Percentiles rank a stretch among this genome's conserved stretches.
Evolutionary conservation across 2,888 invertebrate genomes (phyloP).

Genomic region (Erebia epiphron): DNA sequence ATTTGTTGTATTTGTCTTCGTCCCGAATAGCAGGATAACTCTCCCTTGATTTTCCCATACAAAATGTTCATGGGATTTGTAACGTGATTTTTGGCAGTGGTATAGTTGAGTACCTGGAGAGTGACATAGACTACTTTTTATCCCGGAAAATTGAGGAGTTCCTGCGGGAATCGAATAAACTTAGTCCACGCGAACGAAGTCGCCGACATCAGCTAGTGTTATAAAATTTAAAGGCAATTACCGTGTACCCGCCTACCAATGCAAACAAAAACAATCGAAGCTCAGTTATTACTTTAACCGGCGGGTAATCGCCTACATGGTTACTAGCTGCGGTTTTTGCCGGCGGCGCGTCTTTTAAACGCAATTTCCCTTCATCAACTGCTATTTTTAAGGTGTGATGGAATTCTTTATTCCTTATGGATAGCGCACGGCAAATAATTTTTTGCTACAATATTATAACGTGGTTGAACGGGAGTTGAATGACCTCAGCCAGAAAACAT

Average conservation of each 20-base stretch:
- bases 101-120: no score
- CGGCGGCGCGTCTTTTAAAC: conserved; percentile 55
- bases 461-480: conserved; percentile 1
- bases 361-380: conserved; percentile 59
- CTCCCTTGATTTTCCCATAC: no score
- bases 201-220: no score
- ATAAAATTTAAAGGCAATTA: conserved; percentile 18
- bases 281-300: conserved; percentile 56
- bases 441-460: neutral
- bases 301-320: conserved; percentile 45
- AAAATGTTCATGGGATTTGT: no score
- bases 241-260: conserved; percentile 15
- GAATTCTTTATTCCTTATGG: conserved; percentile 36
- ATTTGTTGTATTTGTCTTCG: no score
- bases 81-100: no score
- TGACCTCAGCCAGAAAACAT: neutral
- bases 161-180: no score
- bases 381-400: conserved; percentile 42
- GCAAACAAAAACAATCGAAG: conserved; percentile 50
- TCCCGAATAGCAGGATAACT: no score
- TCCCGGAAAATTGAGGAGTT: no score
- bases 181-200: no score
- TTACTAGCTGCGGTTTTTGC: conserved; percentile 58
- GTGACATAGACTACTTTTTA: no score
- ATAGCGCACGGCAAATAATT: neutral